Base-by-base conservation (phyloP, 2,888 invertebrate genomes). In the Pharmacophagus antenor region DNA sequence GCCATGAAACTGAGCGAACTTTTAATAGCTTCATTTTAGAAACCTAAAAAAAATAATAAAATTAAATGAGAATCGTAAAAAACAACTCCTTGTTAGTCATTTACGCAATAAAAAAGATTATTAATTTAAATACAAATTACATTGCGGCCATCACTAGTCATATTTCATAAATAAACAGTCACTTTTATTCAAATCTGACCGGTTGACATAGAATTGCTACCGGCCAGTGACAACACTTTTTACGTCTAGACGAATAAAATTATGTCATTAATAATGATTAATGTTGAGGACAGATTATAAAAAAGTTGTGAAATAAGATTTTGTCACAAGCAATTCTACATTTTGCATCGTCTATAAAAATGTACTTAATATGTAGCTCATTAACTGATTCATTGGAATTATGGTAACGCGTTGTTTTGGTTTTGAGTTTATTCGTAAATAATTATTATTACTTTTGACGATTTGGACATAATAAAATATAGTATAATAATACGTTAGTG, bases 131-230 rank as follows among this genome's bases (percentile, higher is more conserved):
- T 48, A 37, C 21, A 41, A 54, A 55, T 27, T 20, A 22, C 12
- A 58, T 48, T 23, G 54, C 42, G 31, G 42, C 27, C 49, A 42
- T 20, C 55, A n/a, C 3, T 50, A 44, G 15, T 15, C 37, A 51
- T 60, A 60, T 56, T 31, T 47, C 49, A 55, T 60, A 44, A 23
- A 27, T 21, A 49, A 46, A 56, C 55, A 56, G 60, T 51, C 60
- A 60, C 27, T 56, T 56, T 51, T 56, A 51, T 51, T 60, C 20
- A 51, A 56, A 60, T 50, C 47, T 51, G 60, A 56, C 60, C 60
- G 55, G 56, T 60, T 51, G 41, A 56, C 60, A 60, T 20, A 51
- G 37, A 44, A 51, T 42, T 21, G 44, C 49, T 41, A 56, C 51
- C 55, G 56, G 41, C 49, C 31, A 23, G 49, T 51, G 60, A 56